phyloP scores from a whole-genome alignment of 1,140 invertebrate genomes.

The Drosophila aff. region DNA sequence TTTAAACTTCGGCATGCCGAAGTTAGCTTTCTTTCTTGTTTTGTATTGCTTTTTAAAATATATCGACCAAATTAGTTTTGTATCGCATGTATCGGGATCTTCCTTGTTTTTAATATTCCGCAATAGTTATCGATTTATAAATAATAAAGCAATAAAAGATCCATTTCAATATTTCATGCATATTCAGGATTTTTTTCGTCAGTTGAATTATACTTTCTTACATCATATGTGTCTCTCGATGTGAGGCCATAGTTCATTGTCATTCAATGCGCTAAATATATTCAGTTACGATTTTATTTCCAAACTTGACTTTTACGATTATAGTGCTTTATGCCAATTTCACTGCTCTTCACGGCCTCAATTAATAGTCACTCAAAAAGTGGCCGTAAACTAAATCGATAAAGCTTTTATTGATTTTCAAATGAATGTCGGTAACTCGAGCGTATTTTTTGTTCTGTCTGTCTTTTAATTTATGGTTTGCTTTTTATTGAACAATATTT shows the following conservation, averaged over 20 bases:
- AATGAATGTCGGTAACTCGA: conserved; percentile 13
- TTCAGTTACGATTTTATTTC: conserved; percentile 20
- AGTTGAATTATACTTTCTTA: background rate
- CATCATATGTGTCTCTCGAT: background rate
- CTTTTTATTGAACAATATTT: conserved; percentile 23
- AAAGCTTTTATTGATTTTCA: conserved; percentile 40
- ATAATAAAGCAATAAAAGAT: background rate
- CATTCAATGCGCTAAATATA: conserved; percentile 7
- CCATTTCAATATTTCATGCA: background rate
- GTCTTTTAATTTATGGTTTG: conserved; percentile 10
- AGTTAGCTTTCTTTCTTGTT: too few species aligned
- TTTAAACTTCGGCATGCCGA: too few species aligned
- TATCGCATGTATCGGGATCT: too few species aligned
- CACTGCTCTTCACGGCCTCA: conserved; percentile 11
- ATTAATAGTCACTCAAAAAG: conserved; percentile 29
- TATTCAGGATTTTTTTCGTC: background rate
- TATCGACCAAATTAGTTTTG: background rate
- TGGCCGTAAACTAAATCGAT: conserved; percentile 20
- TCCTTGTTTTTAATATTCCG: background rate
- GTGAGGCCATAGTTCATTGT: background rate
- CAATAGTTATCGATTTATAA: too few species aligned
- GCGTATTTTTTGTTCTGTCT: background rate
- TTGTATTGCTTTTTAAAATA: too few species aligned
- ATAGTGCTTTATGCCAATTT: conserved; percentile 17
- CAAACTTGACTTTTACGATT: conserved; percentile 21